Evolutionary conservation across 2,797 vertebrate species (phyloP), one percentile per base, ranked within the genome.

Genomic region (Melopsittacus undulatus): DNA sequence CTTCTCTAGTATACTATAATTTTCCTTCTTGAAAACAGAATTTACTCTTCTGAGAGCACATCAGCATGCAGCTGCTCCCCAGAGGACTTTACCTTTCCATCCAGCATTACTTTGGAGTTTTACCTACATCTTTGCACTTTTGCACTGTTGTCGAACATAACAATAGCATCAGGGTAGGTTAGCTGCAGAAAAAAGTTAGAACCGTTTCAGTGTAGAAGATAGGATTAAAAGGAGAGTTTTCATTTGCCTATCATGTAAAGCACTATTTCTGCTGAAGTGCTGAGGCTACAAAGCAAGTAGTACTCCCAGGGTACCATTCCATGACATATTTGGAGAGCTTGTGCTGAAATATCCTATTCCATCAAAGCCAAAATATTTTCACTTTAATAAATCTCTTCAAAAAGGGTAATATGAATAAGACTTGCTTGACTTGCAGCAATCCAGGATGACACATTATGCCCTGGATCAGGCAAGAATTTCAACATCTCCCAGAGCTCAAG

Each of bases 401-500:
- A 78, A 85, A 83, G 86, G 42, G 57, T 43, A 81, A 76, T 36
- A 32, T 40, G 79, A 91, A 51, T 83, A 88, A 91, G 66, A 82
- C 69, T 89, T 85, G 51, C 73, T 83, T 92, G 84, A 94, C 89
- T 94, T 54, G 36, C 54, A 94, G 82, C 89, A 88, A 91, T 81
- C 73, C 63, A 78, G 68, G 83, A 81, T 86, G 79, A 89, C 84
- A 94, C 51, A 38, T 94, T 81, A 43, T 83, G 40, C 63, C 49
- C 74, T 52, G 67, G 74, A 88, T 95, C 79, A 90, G 66, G 76
- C 66, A 92, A 57, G 43, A 81, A 77, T 82, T 92, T 88, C 67
- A 84, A 83, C 45, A 73, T 82, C 19, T 95, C 80, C 91, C 94
- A 91, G 74, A 76, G 77, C 94, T 93, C 74, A 92, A 90, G 80